Evolutionary conservation across 92 coral and sea anemone species (phyloP).

Genomic region (Muricea muricata): DNA sequence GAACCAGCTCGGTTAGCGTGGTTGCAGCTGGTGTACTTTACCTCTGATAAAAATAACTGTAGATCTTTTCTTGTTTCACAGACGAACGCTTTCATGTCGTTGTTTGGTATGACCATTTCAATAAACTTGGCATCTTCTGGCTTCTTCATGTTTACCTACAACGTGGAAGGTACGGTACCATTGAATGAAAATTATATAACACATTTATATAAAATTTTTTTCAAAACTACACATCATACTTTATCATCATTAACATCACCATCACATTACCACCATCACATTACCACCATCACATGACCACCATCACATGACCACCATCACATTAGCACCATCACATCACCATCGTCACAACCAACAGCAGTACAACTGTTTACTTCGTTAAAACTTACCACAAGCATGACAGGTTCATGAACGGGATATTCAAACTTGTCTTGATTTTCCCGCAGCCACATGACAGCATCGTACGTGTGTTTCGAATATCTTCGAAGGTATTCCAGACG

Average conservation of each 20-base stretch:
- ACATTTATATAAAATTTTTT: too few species aligned
- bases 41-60: conserved; percentile 86
- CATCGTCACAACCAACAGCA: background rate
- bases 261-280: too few species aligned
- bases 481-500: conserved; percentile 78
- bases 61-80: conserved; percentile 93
- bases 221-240: too few species aligned
- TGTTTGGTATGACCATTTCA: conserved; percentile 76
- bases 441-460: conserved; percentile 98
- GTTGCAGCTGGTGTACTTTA: background rate
- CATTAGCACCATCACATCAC: too few species aligned
- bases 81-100: conserved; percentile 90
- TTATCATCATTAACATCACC: too few species aligned
- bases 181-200: too few species aligned
- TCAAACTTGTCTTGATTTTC: conserved; percentile 81
- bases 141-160: conserved; percentile 83
- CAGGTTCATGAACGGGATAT: conserved; percentile 82
- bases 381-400: conserved; percentile 75
- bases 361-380: background rate
- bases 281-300: too few species aligned
- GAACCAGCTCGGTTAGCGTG: background rate
- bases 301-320: too few species aligned
- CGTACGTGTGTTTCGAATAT: conserved; percentile 76
- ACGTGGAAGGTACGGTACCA: background rate
- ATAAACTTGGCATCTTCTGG: conserved; percentile 82